phyloP scores from a whole-genome alignment of 1,140 invertebrate species.

The Araneus ventricosus region DNA sequence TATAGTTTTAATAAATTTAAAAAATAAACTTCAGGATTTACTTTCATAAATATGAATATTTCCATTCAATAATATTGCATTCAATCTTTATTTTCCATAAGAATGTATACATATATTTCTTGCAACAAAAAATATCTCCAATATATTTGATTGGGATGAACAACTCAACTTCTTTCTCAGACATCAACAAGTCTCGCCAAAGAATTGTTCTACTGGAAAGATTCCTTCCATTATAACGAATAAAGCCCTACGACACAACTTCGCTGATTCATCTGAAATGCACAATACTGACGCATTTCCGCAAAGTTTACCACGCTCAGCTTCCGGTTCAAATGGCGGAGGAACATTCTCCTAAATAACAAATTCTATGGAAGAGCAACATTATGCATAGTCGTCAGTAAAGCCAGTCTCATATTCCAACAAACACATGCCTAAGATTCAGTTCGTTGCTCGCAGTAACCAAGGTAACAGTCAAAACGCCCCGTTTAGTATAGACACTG shows the following conservation, averaged over 20 bases:
- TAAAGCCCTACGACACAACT: background rate
- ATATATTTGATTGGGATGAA: too few relatives aligned
- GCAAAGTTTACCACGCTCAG: background rate
- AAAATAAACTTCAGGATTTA: too few relatives aligned
- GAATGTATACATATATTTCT: too few relatives aligned
- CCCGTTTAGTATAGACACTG: background rate
- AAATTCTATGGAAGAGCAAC: background rate
- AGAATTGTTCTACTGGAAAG: too few relatives aligned
- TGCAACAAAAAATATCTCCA: too few relatives aligned
- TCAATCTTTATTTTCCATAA: too few relatives aligned
- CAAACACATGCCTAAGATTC: conserved; percentile 3
- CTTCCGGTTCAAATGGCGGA: background rate
- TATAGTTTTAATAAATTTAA: too few relatives aligned
- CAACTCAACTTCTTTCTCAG: too few relatives aligned
- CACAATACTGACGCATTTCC: background rate
- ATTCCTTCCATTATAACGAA: background rate
- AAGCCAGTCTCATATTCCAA: background rate
- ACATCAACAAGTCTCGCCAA: too few relatives aligned
- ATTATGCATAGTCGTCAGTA: background rate
- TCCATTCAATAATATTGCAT: too few relatives aligned
- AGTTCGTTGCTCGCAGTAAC: background rate
- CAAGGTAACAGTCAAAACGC: conserved; percentile 16
- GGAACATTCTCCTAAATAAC: background rate
- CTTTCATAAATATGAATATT: too few relatives aligned
- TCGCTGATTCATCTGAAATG: conserved; percentile 1